Evolutionary conservation across 2,113 vertebrate genomes (phyloP), one percentile per base, ranked within the genome.

Genomic region (Tyto alba): DNA sequence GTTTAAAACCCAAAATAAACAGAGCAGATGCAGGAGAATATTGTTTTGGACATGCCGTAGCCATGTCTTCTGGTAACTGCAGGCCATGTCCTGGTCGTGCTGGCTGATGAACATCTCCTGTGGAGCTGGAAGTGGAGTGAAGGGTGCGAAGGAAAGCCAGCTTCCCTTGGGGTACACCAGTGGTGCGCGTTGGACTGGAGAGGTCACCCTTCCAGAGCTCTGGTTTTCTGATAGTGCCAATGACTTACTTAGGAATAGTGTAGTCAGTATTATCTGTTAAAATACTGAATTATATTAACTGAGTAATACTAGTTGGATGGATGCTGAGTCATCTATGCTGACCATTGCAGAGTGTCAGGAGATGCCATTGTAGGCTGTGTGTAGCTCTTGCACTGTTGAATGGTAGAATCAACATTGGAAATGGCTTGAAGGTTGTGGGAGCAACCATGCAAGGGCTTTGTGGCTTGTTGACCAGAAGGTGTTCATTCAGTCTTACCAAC

Each of bases 81-180:
- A 40, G 43, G 17, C 66, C 4, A 1, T 38, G 43, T 60, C 16
- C 29, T 76, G 62, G 26, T 74, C 13, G 4, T 22, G 34, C 52
- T 82, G 57, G 41, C 50, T 89, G 30, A 10, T 43, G 60, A 73
- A 13, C 0, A 1, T 68, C 27, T 52, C 20, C 38, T 53, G 16
- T 45, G 36, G 63, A 88, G 23, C 34, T 50, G 71, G 36, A 73
- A 76, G 48, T 17, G 18, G 41, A 64, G 27, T 23, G 38, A 69
- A 59, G n/a, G 34, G 8, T 77, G 38, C 0, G 0, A 67, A 79
- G 41, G 30, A 62, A 68, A 75, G 43, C 47, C 21, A 26, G 0
- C 13, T 89, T 89, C 20, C 36, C 23, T 43, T 4, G 0, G 19
- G 11, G 3, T 76, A 3, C 4, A 2, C 18, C 18, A 22, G 2